Evolutionary conservation across 2,888 invertebrate species (phyloP).

Genomic region (Campoletis raptor): DNA sequence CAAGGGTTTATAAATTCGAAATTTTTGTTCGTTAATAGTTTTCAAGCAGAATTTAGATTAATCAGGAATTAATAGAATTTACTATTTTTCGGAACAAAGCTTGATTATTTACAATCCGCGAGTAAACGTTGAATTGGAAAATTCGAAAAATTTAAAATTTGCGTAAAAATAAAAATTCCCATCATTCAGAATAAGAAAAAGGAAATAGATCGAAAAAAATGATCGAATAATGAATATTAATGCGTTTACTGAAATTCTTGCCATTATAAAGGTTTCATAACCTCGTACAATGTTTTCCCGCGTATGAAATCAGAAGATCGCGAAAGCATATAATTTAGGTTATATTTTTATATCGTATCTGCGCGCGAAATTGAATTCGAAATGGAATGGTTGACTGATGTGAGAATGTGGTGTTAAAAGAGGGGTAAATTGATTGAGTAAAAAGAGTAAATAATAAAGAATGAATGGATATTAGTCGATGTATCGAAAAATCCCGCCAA

Average conservation of each 20-base stretch:
- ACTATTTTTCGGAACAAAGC: not conserved
- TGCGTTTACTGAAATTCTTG: not conserved
- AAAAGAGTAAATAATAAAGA: not conserved
- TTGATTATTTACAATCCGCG: not conserved
- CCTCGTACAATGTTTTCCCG: conserved; percentile 53
- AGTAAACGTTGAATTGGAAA: not conserved
- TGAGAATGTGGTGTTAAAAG: not conserved
- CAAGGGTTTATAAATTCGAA: not conserved
- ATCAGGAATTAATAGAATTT: not conserved
- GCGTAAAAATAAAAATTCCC: not conserved
- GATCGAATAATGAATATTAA: not conserved
- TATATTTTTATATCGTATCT: conserved; percentile 75
- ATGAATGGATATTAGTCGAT: conserved; percentile 7
- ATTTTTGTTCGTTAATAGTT: not conserved
- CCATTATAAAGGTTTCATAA: conserved; percentile 7
- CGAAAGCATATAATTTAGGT: conserved; percentile 76
- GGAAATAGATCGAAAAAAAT: not conserved
- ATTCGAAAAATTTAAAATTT: not conserved
- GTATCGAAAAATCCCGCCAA: conserved; percentile 73
- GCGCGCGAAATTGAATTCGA: conserved; percentile 83
- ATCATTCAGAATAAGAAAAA: not conserved
- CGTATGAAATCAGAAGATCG: conserved; percentile 16
- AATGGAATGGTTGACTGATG: conserved; percentile 72
- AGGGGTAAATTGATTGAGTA: not conserved
- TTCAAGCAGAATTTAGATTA: not conserved